Conservation (phyloP, 2,888 invertebrate genomes). For the Poecilus cupreus region DNA sequence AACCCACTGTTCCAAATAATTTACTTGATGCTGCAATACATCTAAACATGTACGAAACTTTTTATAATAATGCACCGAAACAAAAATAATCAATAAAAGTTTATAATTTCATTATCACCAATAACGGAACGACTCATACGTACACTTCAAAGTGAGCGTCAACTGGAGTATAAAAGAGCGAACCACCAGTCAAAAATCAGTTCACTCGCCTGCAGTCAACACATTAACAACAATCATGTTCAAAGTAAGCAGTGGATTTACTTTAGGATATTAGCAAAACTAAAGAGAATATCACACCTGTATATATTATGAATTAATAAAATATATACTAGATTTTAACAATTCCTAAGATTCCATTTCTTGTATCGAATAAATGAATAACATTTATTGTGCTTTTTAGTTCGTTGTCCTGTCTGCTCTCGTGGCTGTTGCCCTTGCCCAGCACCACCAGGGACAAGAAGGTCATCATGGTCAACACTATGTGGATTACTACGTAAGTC, state of each 20-base stretch:
- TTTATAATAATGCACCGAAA: too few relatives aligned
- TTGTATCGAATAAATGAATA: not conserved
- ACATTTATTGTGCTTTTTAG: not conserved
- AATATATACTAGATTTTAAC: too few relatives aligned
- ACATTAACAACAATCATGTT: not conserved
- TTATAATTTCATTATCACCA: not conserved
- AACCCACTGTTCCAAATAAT: too few relatives aligned
- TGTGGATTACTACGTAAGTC: conserved; percentile 18
- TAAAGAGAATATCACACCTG: too few relatives aligned
- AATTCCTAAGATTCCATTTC: too few relatives aligned
- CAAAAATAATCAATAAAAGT: not conserved
- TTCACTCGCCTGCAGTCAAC: not conserved
- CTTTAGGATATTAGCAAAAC: too few relatives aligned
- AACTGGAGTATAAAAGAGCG: not conserved
- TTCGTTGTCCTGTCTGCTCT: not conserved
- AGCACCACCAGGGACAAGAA: not conserved
- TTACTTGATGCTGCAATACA: too few relatives aligned
- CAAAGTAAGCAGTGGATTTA: not conserved
- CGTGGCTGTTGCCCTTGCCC: not conserved
- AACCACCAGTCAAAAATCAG: not conserved
- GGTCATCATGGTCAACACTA: not conserved
- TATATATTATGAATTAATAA: too few relatives aligned
- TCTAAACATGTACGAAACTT: too few relatives aligned
- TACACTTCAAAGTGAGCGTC: not conserved
- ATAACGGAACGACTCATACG: not conserved